Conservation (phyloP, 2,888 invertebrate species). For the Hirtodrosophila histrioides region DNA sequence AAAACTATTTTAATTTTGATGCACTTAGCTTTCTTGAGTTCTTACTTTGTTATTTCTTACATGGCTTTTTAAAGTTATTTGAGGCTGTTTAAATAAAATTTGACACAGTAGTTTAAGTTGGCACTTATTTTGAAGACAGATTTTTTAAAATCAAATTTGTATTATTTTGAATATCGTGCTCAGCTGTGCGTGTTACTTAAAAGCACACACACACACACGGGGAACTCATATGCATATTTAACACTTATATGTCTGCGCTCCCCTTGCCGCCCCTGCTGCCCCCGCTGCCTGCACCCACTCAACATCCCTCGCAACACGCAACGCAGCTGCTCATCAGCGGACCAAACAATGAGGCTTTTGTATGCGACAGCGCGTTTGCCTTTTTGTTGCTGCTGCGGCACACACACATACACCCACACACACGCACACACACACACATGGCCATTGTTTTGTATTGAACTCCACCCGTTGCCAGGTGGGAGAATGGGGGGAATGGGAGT, state of each 20-base stretch:
- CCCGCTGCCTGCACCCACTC: neutral
- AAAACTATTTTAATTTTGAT: too few relatives aligned
- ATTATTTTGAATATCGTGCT: neutral
- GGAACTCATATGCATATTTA: slow-evolving; percentile 47
- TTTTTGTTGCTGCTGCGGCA: slow-evolving; percentile 51
- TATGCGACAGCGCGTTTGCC: slow-evolving; percentile 64
- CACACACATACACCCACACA: slow-evolving; percentile 26
- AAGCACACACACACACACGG: slow-evolving; percentile 26
- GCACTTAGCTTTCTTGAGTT: too few relatives aligned
- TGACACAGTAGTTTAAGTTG: too few relatives aligned
- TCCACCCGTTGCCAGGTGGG: slow-evolving; percentile 16
- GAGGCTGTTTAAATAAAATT: too few relatives aligned
- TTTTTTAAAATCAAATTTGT: too few relatives aligned
- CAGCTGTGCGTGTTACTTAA: slow-evolving; percentile 38
- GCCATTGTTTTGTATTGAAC: slow-evolving; percentile 68
- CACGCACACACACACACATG: slow-evolving; percentile 39
- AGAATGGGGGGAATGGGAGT: neutral
- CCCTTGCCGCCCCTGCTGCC: neutral
- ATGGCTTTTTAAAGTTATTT: too few relatives aligned
- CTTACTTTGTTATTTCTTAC: too few relatives aligned
- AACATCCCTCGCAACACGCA: slow-evolving; percentile 7
- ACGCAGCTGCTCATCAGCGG: slow-evolving; percentile 35
- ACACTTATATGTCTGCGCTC: slow-evolving; percentile 27
- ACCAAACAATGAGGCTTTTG: slow-evolving; percentile 68
- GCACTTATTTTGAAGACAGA: too few relatives aligned